Evolutionary conservation across 92 coral and sea anemone genomes (phyloP).

Genomic region (Actinostola sp.): DNA sequence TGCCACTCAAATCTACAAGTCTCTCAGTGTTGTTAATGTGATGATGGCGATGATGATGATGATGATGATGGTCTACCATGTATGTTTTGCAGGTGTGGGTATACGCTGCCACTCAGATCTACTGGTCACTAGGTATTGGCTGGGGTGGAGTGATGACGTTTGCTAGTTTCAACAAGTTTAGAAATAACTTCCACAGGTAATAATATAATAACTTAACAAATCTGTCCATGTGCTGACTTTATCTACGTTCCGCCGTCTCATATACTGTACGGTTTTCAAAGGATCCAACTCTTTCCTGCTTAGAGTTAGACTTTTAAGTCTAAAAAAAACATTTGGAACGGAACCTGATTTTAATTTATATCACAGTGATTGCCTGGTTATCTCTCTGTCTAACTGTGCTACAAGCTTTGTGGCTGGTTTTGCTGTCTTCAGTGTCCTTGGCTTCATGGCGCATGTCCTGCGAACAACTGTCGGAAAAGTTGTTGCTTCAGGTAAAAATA

Average conservation of each 20-base stretch:
- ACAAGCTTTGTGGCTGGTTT: slow-evolving; percentile 62
- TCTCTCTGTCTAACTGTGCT: slow-evolving; percentile 34
- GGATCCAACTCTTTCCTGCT: too few relatives aligned
- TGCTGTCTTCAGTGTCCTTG: slow-evolving; percentile 65
- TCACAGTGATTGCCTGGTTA: background rate
- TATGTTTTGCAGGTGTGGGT: slow-evolving; percentile 64
- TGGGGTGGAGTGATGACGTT: slow-evolving; percentile 76
- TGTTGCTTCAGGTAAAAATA: slow-evolving; percentile 36
- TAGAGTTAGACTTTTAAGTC: too few relatives aligned
- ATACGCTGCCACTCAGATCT: slow-evolving; percentile 81
- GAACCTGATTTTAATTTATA: too few relatives aligned
- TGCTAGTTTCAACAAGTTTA: slow-evolving; percentile 69
- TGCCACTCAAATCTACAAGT: background rate
- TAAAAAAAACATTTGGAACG: too few relatives aligned
- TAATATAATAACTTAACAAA: too few relatives aligned
- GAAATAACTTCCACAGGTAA: slow-evolving; percentile 70
- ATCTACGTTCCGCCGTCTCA: too few relatives aligned
- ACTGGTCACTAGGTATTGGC: slow-evolving; percentile 76
- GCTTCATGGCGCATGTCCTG: slow-evolving; percentile 59
- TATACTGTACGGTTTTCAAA: too few relatives aligned
- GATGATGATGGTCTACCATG: background rate
- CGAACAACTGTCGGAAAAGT: slow-evolving; percentile 16
- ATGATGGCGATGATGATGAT: too few relatives aligned
- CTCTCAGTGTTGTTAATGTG: too few relatives aligned
- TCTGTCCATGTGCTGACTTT: too few relatives aligned